phyloP scores from a whole-genome alignment of 53 echinoderm and acorn worm genomes.

The Luidia sarsii region DNA sequence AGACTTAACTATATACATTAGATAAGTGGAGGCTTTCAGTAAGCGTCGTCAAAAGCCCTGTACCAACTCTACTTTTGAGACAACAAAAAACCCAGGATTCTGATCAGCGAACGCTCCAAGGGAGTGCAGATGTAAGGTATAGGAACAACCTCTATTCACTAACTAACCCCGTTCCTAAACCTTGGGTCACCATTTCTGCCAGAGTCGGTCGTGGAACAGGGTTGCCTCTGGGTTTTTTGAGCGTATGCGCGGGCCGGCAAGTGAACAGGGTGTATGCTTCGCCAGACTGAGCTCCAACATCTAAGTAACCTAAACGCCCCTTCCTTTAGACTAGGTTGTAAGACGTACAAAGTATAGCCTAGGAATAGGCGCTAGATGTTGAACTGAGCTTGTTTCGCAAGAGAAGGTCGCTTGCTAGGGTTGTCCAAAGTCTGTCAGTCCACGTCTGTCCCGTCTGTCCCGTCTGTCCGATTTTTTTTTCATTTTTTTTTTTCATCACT shows the following conservation, averaged over 20 bases:
- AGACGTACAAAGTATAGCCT: no score
- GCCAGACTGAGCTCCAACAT: no score
- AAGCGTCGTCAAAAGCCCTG: neutral
- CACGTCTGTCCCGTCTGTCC: slow-evolving; percentile 32
- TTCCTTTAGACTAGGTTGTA: no score
- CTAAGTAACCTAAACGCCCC: no score
- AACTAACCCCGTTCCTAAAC: slow-evolving; percentile 41
- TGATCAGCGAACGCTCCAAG: neutral
- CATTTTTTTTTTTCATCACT: neutral
- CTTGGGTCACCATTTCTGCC: slow-evolving; percentile 2
- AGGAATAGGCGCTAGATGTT: neutral
- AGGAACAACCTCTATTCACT: slow-evolving; percentile 19
- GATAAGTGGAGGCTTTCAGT: no score
- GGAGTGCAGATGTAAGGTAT: slow-evolving; percentile 29
- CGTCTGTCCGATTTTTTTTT: slow-evolving; percentile 1
- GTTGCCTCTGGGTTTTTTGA: neutral
- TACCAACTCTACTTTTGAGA: neutral
- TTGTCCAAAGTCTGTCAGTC: neutral
- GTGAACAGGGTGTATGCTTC: neutral
- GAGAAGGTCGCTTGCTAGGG: neutral
- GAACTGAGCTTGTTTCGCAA: slow-evolving; percentile 36
- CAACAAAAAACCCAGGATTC: neutral
- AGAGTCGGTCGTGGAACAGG: neutral
- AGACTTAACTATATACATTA: neutral
- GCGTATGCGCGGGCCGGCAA: no score